Percentiles rank a stretch among this genome's conserved stretches.
phyloP scores from a whole-genome alignment of 2,888 invertebrate genomes.

The Sarcophaga carnaria region DNA sequence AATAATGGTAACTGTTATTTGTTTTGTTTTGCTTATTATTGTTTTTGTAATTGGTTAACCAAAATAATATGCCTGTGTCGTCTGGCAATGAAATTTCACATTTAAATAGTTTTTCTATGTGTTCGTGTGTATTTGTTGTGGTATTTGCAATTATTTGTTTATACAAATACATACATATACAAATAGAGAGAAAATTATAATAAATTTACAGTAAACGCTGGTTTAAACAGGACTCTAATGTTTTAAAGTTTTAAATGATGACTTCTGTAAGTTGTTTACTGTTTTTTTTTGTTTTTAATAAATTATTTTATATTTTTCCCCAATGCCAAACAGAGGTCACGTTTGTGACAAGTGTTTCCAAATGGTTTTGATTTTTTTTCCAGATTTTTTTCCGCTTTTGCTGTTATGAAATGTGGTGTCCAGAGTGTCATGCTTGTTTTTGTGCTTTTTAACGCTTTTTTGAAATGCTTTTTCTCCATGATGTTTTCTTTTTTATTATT shows the following conservation, averaged over 20 bases:
- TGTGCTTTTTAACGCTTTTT: too few relatives aligned
- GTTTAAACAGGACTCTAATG: too few relatives aligned
- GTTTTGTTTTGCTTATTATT: neutral
- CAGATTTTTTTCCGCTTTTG: neutral
- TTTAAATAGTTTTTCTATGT: constrained; percentile 18
- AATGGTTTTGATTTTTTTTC: constrained; percentile 27
- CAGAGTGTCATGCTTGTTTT: neutral
- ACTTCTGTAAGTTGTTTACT: constrained; percentile 24
- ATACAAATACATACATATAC: neutral
- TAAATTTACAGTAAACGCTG: constrained; percentile 15
- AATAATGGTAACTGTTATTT: constrained; percentile 31
- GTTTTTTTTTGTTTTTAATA: constrained; percentile 2
- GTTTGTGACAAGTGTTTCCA: constrained; percentile 63
- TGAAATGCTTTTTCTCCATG: too few relatives aligned
- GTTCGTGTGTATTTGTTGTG: neutral
- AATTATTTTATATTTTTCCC: constrained; percentile 12
- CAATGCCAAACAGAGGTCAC: constrained; percentile 55
- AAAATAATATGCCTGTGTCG: constrained; percentile 59
- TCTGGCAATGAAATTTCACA: constrained; percentile 60
- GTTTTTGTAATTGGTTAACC: constrained; percentile 64
- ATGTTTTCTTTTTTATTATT: neutral
- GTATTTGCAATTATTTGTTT: neutral
- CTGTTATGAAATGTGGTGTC: constrained; percentile 1
- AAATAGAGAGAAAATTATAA: neutral
- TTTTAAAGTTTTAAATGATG: neutral